Evolutionary conservation across 2,888 invertebrate species (phyloP), one percentile per base, ranked within the genome.

Genomic region (Ormia ochracea): DNA sequence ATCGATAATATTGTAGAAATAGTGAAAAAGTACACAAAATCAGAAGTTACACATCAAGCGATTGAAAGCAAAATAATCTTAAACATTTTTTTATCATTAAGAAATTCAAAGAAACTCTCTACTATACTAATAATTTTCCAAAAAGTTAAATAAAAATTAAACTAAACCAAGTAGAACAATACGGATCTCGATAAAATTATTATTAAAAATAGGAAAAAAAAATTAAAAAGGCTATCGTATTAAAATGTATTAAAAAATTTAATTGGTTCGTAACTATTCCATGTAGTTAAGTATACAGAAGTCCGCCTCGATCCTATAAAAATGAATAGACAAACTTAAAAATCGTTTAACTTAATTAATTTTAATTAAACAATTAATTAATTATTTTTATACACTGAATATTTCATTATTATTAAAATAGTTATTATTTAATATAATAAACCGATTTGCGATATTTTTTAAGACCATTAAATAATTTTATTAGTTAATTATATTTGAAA

Each of bases 1-100:
- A 80, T 72, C 76, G 61, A 28, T 61, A 61, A 45, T 17, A 72
- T 52, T 50, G 58, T 52, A 61, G 23, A 63, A 69, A 36, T 50
- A 70, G 14, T 38, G n/a, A 58, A n/a, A 56, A 63, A 50, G 52
- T 14, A 73, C 38, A 56, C 14, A 28, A 68, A 65, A 72, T 12
- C n/a, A 17, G 52, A 58, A 61, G 7, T 2, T 23, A 45, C 21
- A n/a, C 23, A 7, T 48, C 14, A 26, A 45, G 43, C 10, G 12
- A 9, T 43, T 43, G 10, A 43, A n/a, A 12, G 21, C 45, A 45
- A 21, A 45, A 21, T 45, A 21, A 23, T 45, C 3, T 23, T 45
- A 21, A 0, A 12, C 21, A 1, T 21, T 45, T 43, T 45, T 45
- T 10, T 12, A 45, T 12, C 7, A 21, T 21, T 21, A 45, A 17